Base-by-base conservation (phyloP, 2,797 vertebrate species). In the Phoeniculus purpureus region DNA sequence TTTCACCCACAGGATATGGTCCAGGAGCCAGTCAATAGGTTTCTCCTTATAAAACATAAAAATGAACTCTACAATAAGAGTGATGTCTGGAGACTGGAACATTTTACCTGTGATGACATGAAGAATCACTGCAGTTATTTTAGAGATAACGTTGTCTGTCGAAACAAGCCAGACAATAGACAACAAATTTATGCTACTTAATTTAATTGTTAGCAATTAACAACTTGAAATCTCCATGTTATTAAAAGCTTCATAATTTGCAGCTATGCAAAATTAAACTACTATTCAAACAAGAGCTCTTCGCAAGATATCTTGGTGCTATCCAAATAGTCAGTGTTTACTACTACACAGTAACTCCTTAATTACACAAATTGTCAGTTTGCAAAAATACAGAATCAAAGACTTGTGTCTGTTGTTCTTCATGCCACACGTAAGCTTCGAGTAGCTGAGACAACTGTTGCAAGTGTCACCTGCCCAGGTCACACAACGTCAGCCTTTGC, bases 21-120 rank as follows among this genome's bases (percentile, higher is more conserved):
- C 99, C 95, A 99, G 97, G 43, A 99, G 98, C 99, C 99, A 99
- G 85, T 99, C 99, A 37, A 99, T 99, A 83, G 99, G 99, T 91
- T 99, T 99, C 97, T 99, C 99, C 92, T 99, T 99, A 90, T 99
- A 99, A 97, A 99, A 99, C 99, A 99, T 99, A 94, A 99, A 98
- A 97, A 99, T 99, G 96, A 99, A 99, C 97, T 99, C 99, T 74
- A 99, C 99, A 65, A 99, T 99, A 86, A 99, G 98, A 95, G 99
- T 99, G 56, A 99, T 97, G 97, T 99, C 99, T 43, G 99, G 99
- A 52, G 99, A 98, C 97, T 99, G 99, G 95, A 99, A 99, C 99
- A 99, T 99, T 97, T 99, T 99, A 87, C 99, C 99, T 99, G 97
- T 51, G 95, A 95, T 87, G 87, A 96, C 21, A 96, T 88, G 81